These are phyloP conservation scores for Schizaphis graminum DNA, from an alignment of 2,888 invertebrate species.

Conservation along the genomic window DNA sequence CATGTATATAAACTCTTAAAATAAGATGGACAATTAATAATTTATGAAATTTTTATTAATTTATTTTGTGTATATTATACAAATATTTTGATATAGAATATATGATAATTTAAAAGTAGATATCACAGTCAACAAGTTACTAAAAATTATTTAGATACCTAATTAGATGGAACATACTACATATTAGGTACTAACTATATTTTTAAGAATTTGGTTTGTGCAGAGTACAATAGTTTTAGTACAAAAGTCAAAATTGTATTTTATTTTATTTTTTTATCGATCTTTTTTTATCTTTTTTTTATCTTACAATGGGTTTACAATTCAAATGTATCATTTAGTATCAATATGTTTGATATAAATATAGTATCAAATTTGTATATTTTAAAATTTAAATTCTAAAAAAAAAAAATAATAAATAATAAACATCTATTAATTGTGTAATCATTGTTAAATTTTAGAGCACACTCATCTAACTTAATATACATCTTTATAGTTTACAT, in stretches of 20 bases:
- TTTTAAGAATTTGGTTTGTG: background rate
- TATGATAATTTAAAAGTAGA: background rate
- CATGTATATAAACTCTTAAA: background rate
- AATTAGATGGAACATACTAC: background rate
- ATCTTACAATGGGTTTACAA: background rate
- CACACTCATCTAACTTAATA: background rate
- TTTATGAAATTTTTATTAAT: background rate
- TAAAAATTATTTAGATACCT: background rate
- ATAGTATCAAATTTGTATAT: background rate
- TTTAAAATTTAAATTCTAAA: background rate
- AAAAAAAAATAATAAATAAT: background rate
- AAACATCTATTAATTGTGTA: background rate
- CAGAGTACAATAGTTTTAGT: background rate
- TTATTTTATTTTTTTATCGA: too few species aligned
- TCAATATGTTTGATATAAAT: background rate
- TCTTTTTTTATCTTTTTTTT: too few species aligned
- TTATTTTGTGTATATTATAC: background rate
- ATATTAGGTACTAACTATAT: background rate
- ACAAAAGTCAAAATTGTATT: background rate
- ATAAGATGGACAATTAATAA: background rate
- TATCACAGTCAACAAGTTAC: background rate
- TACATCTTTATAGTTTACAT: background rate
- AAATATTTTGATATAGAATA: background rate
- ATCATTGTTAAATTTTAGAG: background rate
- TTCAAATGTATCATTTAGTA: background rate